These are phyloP conservation scores for Zygothrica quintamaculata DNA, from an alignment of 2,888 invertebrate genomes.

Conservation along the genomic window DNA sequence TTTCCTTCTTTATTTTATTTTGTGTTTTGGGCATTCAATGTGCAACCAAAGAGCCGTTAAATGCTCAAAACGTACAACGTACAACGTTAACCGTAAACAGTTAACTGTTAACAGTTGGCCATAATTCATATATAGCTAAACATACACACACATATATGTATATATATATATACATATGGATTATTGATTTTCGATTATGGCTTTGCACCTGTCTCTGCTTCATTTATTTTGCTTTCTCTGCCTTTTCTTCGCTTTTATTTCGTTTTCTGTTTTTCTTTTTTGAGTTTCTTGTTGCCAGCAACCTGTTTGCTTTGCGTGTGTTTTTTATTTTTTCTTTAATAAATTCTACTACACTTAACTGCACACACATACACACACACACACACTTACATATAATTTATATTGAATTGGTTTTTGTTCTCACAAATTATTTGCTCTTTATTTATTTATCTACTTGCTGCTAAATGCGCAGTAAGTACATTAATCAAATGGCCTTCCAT, in stretches of 20 bases:
- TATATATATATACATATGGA: constrained; percentile 28
- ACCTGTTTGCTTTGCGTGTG: constrained; percentile 72
- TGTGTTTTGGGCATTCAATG: too few species aligned
- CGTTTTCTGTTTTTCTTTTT: constrained; percentile 36
- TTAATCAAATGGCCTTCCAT: constrained; percentile 58
- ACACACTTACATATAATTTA: constrained; percentile 61
- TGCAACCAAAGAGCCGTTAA: neutral
- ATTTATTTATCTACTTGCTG: constrained; percentile 47
- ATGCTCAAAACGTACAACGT: constrained; percentile 13
- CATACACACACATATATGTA: too few species aligned
- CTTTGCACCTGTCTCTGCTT: constrained; percentile 5
- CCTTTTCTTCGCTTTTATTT: neutral
- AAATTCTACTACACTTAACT: too few species aligned
- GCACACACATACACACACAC: constrained; percentile 23
- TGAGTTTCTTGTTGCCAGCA: too few species aligned
- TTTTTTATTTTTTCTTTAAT: constrained; percentile 49
- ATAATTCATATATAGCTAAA: constrained; percentile 62
- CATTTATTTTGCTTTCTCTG: too few species aligned
- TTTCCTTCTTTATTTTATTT: too few species aligned
- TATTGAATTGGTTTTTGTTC: constrained; percentile 49
- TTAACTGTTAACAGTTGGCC: constrained; percentile 29
- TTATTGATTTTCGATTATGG: constrained; percentile 75
- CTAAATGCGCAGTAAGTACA: constrained; percentile 52
- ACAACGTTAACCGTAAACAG: neutral
- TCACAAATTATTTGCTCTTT: constrained; percentile 47